A percentile compares a stretch with the other conserved stretches of the same genome.
phyloP scores from a whole-genome alignment of 1,140 invertebrate genomes.

The Drosophila elegans region DNA sequence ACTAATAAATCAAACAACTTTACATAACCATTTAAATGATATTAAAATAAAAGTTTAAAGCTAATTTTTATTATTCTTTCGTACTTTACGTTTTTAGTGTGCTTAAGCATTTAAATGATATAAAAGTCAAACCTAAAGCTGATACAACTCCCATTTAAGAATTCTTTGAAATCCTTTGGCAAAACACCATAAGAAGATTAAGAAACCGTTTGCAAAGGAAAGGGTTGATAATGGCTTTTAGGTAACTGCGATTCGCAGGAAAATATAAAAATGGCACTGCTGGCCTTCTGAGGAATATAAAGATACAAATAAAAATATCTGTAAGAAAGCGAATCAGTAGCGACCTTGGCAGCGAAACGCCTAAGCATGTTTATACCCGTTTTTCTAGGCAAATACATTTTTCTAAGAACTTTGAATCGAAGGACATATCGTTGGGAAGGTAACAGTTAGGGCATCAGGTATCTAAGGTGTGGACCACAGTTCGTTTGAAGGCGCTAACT shows the following conservation, averaged over 20 bases:
- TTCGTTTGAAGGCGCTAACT: constrained; percentile 24
- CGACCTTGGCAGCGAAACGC: neutral
- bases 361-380: neutral
- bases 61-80: too few relatives aligned
- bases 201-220: neutral
- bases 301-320: neutral
- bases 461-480: constrained; percentile 25
- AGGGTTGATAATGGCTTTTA: constrained; percentile 6
- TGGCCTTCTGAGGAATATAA: neutral
- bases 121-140: neutral
- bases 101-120: too few relatives aligned
- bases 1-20: too few relatives aligned
- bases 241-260: constrained; percentile 1
- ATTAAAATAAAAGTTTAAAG: too few relatives aligned
- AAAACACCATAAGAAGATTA: constrained; percentile 9
- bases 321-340: neutral
- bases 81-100: too few relatives aligned
- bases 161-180: neutral
- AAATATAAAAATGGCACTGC: neutral
- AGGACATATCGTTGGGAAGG: neutral
- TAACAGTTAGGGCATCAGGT: constrained; percentile 8
- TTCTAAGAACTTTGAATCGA: too few relatives aligned
- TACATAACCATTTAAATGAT: too few relatives aligned
- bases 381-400: too few relatives aligned
- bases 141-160: neutral